A percentile compares a stretch with the other conserved stretches of the same genome.
Conservation (phyloP, 1,140 invertebrate genomes). For the Gryllus bimaculatus region DNA sequence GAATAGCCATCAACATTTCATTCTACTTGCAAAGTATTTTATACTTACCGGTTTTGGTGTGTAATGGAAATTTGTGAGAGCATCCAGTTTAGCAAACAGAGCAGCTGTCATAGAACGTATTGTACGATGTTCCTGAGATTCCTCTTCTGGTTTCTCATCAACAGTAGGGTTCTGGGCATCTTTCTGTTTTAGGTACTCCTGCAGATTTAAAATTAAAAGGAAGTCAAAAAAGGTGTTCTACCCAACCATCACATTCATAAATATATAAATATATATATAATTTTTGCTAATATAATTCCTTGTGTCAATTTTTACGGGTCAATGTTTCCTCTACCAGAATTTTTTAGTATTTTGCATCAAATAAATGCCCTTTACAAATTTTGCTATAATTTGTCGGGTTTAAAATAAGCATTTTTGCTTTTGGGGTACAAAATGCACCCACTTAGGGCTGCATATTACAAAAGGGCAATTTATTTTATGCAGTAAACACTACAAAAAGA, state of each 20-base stretch:
- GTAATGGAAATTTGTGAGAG: constrained; percentile 88
- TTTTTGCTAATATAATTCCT: no score
- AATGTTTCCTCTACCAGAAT: no score
- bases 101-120: constrained; percentile 65
- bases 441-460: no score
- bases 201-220: constrained; percentile 18
- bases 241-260: neutral
- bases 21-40: neutral
- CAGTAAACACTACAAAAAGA: no score
- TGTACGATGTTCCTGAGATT: constrained; percentile 63
- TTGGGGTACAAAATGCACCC: no score
- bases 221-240: constrained; percentile 8
- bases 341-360: no score
- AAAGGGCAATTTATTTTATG: no score
- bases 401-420: no score
- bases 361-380: no score
- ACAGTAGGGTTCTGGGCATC: constrained; percentile 48
- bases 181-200: constrained; percentile 77
- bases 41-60: constrained; percentile 69
- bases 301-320: no score
- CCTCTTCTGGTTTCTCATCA: constrained; percentile 49
- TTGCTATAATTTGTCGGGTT: no score
- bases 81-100: constrained; percentile 82
- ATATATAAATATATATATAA: neutral
- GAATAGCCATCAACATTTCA: no score